Percentiles rank a stretch among this genome's conserved stretches.
These are phyloP conservation scores for Leucoptera coffeella DNA, from an alignment of 2,888 invertebrate genomes.

Conservation along the genomic window DNA sequence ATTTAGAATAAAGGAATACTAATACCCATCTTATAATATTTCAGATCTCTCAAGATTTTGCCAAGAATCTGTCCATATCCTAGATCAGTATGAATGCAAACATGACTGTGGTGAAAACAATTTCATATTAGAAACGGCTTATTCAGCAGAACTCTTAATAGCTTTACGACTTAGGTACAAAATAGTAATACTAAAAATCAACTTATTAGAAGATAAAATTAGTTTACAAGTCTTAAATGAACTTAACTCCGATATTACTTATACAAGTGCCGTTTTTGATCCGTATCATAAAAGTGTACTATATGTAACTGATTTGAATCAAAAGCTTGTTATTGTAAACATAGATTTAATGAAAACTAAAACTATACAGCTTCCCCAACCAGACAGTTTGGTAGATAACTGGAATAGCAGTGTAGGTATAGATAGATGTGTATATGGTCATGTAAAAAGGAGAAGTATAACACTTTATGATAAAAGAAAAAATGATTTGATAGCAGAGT, in stretches of 20 bases:
- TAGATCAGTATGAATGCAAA: conserved; percentile 11
- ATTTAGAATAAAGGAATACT: no score
- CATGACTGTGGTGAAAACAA: conserved; percentile 19
- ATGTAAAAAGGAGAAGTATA: conserved; percentile 18
- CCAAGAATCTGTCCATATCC: conserved; percentile 13
- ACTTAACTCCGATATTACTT: conserved; percentile 21
- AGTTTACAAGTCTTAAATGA: conserved; percentile 20
- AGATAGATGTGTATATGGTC: conserved; percentile 21
- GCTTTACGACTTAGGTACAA: conserved; percentile 27
- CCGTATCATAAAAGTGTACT: conserved; percentile 27
- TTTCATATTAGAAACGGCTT: conserved; percentile 31
- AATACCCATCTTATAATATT: conserved; percentile 8
- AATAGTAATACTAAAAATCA: conserved; percentile 23
- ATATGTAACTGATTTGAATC: conserved; percentile 23
- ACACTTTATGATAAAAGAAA: conserved; percentile 34
- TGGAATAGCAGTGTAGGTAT: conserved; percentile 31
- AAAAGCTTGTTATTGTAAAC: conserved; percentile 26
- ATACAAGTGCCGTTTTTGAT: conserved; percentile 34
- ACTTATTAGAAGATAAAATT: conserved; percentile 10
- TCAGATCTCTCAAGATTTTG: conserved; percentile 25
- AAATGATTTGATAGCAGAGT: conserved; percentile 15
- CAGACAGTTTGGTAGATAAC: conserved; percentile 18
- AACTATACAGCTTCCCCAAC: conserved; percentile 17
- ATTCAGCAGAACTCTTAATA: conserved; percentile 15
- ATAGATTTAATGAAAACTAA: conserved; percentile 24